Conservation (phyloP, 1,140 invertebrate genomes). For the Ganaspis sp. region DNA sequence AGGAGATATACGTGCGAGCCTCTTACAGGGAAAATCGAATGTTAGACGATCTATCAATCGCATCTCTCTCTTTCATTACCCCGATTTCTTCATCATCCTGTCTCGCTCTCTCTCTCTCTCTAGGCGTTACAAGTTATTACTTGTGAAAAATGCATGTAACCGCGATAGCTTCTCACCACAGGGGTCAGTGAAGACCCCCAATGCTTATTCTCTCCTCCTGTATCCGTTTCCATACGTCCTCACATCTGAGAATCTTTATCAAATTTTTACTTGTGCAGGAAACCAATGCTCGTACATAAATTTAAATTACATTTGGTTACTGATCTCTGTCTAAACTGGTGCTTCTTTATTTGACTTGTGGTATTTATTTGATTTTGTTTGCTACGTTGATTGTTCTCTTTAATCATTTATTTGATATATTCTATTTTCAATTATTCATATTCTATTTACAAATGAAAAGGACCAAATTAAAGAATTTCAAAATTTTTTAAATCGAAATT, state of each 20-base stretch:
- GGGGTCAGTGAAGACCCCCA: slow-evolving; percentile 63
- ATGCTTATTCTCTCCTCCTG: slow-evolving; percentile 56
- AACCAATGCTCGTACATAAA: too few relatives aligned
- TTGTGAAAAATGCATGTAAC: slow-evolving; percentile 67
- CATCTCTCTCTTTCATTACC: slow-evolving; percentile 42
- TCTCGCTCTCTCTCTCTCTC: slow-evolving; percentile 57
- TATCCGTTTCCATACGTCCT: slow-evolving; percentile 29
- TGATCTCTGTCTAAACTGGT: slow-evolving; percentile 35
- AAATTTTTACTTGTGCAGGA: too few relatives aligned
- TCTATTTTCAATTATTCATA: too few relatives aligned
- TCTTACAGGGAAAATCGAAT: slow-evolving; percentile 69
- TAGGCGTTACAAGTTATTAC: slow-evolving; percentile 71
- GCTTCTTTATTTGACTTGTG: slow-evolving; percentile 33
- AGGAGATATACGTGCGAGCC: slow-evolving; percentile 57
- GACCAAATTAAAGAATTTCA: too few relatives aligned
- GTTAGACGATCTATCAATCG: slow-evolving; percentile 70
- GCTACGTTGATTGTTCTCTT: not conserved
- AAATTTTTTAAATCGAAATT: too few relatives aligned
- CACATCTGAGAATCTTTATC: slow-evolving; percentile 34
- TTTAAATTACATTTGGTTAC: slow-evolving; percentile 43
- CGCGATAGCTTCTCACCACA: slow-evolving; percentile 66
- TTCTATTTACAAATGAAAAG: too few relatives aligned
- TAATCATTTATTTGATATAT: too few relatives aligned
- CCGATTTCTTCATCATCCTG: slow-evolving; percentile 38
- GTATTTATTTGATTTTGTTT: not conserved